These are phyloP conservation scores for Dioctria rufipes DNA, from an alignment of 2,888 invertebrate genomes.

Conservation along the genomic window DNA sequence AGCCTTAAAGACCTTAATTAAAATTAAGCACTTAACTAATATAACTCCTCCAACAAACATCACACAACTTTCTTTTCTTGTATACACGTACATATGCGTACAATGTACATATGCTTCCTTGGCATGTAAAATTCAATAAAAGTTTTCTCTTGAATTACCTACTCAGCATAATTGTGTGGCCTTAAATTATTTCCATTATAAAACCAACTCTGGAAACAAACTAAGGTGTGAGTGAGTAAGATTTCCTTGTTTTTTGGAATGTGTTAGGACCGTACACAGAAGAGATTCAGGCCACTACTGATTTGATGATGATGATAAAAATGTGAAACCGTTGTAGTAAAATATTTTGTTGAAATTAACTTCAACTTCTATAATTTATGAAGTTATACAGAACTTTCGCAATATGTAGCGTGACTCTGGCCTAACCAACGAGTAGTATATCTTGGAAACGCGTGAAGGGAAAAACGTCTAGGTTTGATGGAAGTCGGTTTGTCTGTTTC, in stretches of 20 bases:
- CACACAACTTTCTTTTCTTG: no score
- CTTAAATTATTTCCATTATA: not conserved
- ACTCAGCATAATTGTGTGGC: not conserved
- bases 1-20: not conserved
- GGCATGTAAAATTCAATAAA: not conserved
- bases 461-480: not conserved
- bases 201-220: not conserved
- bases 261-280: not conserved
- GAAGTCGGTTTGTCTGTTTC: not conserved
- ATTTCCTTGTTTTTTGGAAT: not conserved
- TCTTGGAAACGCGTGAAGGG: slow-evolving; percentile 1
- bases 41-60: not conserved
- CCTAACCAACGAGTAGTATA: not conserved
- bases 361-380: not conserved
- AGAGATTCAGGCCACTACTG: not conserved
- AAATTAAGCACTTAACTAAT: not conserved
- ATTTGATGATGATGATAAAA: not conserved
- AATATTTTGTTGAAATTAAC: not conserved
- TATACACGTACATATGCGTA: no score
- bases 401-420: not conserved
- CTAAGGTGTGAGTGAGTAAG: not conserved
- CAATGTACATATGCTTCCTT: not conserved
- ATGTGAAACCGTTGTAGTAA: not conserved
- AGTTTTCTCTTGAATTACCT: not conserved
- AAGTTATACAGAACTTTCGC: slow-evolving; percentile 1